Evolutionary conservation across 2,797 vertebrate species (phyloP), one percentile per base, ranked within the genome.

Genomic region (Tauraco hartlaubi): DNA sequence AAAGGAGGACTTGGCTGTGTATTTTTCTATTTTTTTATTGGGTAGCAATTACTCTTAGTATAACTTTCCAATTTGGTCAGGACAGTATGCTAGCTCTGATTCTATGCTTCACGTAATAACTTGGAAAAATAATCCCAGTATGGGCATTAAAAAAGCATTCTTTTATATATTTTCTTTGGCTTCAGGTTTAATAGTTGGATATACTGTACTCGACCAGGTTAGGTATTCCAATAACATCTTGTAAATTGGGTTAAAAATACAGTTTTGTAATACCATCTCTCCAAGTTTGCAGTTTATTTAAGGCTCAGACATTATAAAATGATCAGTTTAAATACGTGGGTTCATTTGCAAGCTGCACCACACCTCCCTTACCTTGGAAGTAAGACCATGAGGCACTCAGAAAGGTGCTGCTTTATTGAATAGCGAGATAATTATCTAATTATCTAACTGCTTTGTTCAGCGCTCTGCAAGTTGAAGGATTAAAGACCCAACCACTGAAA

Each of bases 21-120:
- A 28, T 55, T 92, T 95, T 91, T 56, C 59, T 95, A 25, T 55
- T 43, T 20, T 68, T 93, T 97, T 85, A 68, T 48, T 94, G 55
- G 55, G 55, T 55, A 91, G 51, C 54, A 86, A 71, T 94, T 85
- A 86, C 61, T 66, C 6, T 58, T 75, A 54, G 64, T 25, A 26
- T 58, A 90, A 55, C 54, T 75, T 93, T 93, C 75, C n/a, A 52
- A 9, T 81, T 71, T 93, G 51, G 69, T 85, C 74, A 58, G 79
- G 93, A 81, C 46, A 79, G 37, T 8, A 22, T 31, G 28, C 43
- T 73, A 71, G 39, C 69, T 91, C 64, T 71, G 49, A 71, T 43
- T 72, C 73, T 88, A 56, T 52, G 21, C 63, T 48, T 23, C 51
- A 46, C 0, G 1, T n/a, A 73, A 58, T 71, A 69, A 35, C 80